Base-by-base conservation (phyloP, 2,113 vertebrate genomes). In the Sebastes fasciatus region DNA sequence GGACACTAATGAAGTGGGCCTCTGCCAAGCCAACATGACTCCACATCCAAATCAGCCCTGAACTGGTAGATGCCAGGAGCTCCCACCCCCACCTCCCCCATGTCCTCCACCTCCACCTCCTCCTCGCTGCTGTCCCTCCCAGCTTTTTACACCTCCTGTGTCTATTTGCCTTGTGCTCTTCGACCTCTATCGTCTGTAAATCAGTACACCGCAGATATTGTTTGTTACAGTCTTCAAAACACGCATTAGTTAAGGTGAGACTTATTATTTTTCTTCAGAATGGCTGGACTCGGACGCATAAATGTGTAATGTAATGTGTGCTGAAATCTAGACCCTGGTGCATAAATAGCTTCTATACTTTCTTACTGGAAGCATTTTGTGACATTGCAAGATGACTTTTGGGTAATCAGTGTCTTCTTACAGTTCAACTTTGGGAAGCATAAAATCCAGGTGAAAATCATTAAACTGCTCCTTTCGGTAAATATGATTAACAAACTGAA, bases 11-110 rank as follows among this genome's bases (percentile, higher is more conserved):
- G 88, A 93, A 89, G 86, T 82, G 67, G 77, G 74, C 23, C 74
- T 63, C 74, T 90, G 91, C 93, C 90, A 94, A 90, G 82, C 88
- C 91, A 85, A 84, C 91, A 89, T 74, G 85, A 91, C 86, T 90
- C 88, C 86, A 85, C 85, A 74, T 84, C 89, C 85, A 88, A 91
- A 91, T 92, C 80, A 87, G 74, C 71, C 79, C 77, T 6, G 46
- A 71, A 69, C 74, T 64, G 71, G 51, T 66, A 61, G 85, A 86
- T 91, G 84, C 77, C 88, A 93, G 88, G 67, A 94, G 69, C 78
- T 81, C 81, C 79, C 23, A 17, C 77, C 69, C 8, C 54, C n/a
- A 13, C 11, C 58, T 58, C 42, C 14, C 48, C 48, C 3, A 34
- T n/a, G 16, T n/a, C 54, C 62, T 58, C 49, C 14, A 2, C 60